A percentile compares a stretch with the other conserved stretches of the same genome.
phyloP scores from a whole-genome alignment of 92 coral and sea anemone genomes.

The Palythoa heliodiscus region DNA sequence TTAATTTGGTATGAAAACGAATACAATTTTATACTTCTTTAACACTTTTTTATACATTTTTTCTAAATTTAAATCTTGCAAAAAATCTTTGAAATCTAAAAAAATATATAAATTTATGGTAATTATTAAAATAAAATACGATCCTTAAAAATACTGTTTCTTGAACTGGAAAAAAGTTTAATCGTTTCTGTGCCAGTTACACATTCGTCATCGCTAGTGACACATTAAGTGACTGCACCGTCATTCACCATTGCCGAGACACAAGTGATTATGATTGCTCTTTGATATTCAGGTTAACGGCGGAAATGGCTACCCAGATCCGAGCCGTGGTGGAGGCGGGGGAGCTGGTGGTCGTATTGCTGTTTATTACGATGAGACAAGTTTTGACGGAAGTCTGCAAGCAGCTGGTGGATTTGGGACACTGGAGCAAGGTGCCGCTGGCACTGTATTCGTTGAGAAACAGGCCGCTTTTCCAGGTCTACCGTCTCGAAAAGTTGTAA shows the following conservation, averaged over 20 bases:
- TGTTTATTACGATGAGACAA: slow-evolving; percentile 56
- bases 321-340: slow-evolving; percentile 67
- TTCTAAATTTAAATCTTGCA: no score
- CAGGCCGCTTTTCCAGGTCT: slow-evolving; percentile 22
- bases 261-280: not conserved
- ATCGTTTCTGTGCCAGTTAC: no score
- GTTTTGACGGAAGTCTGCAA: slow-evolving; percentile 61
- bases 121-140: no score
- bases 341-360: slow-evolving; percentile 80
- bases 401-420: slow-evolving; percentile 69
- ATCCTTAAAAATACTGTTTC: no score
- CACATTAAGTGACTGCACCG: no score
- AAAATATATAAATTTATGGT: no score
- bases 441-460: slow-evolving; percentile 58
- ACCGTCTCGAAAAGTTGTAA: slow-evolving; percentile 35
- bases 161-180: no score
- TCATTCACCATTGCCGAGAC: no score
- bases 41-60: not conserved
- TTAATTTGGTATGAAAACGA: no score
- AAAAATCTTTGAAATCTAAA: no score
- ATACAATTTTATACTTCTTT: no score
- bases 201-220: no score
- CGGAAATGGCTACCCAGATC: slow-evolving; percentile 56
- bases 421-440: slow-evolving; percentile 70
- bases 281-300: slow-evolving; percentile 59